These are phyloP conservation scores for Cryptocephalus primarius DNA, from an alignment of 2,888 invertebrate species.

Conservation along the genomic window DNA sequence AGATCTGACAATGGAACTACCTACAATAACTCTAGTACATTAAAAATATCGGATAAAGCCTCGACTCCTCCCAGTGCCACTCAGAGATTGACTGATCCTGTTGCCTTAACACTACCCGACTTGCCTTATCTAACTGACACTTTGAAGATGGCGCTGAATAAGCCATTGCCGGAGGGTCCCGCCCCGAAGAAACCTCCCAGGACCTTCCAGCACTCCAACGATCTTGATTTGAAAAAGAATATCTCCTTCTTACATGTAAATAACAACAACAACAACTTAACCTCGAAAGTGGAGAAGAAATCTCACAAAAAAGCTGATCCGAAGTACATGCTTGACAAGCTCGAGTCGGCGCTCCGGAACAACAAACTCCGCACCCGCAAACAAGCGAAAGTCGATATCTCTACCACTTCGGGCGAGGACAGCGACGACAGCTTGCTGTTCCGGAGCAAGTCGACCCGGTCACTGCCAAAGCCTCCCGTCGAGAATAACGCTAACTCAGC, in stretches of 20 bases:
- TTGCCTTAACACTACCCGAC: too few species aligned
- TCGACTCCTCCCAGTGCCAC: too few species aligned
- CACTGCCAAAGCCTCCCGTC: constrained; percentile 15
- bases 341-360: constrained; percentile 48
- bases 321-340: constrained; percentile 53
- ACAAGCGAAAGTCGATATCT: constrained; percentile 18
- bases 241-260: constrained; percentile 19
- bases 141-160: constrained; percentile 52
- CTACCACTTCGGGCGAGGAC: constrained; percentile 30
- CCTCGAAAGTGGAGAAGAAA: constrained; percentile 8
- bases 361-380: constrained; percentile 31
- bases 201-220: constrained; percentile 40
- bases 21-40: constrained; percentile 21
- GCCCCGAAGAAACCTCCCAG: constrained; percentile 69
- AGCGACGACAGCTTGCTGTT: constrained; percentile 28
- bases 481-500: constrained; percentile 8
- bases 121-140: constrained; percentile 38
- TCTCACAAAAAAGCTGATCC: constrained; percentile 36
- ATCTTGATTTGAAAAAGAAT: constrained; percentile 13
- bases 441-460: constrained; percentile 21
- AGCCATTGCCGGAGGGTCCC: constrained; percentile 57
- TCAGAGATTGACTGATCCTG: too few species aligned
- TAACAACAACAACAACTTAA: constrained; percentile 10
- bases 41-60: constrained; percentile 19
- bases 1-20: constrained; percentile 13